Evolutionary conservation across 35 echinoderm and acorn worm species (phyloP).

Genomic region (Eucidaris tribuloides): DNA sequence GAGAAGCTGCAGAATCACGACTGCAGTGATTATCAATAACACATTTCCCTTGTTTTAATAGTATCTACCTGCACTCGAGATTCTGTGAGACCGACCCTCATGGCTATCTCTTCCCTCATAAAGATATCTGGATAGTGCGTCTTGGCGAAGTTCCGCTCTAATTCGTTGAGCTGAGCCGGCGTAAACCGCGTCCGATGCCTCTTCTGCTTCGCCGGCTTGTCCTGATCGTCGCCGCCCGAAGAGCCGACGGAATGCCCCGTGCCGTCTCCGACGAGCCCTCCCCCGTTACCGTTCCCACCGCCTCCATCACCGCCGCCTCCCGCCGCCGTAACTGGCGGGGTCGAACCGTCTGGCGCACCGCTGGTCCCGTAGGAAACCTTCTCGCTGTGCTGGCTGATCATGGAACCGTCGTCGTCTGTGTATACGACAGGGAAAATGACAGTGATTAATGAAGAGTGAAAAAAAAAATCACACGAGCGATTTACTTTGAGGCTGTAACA

Average conservation of each 20-base stretch:
- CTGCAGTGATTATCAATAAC: too few species aligned
- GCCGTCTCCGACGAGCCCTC: conserved; percentile 6
- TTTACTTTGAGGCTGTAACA: too few species aligned
- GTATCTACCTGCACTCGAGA: conserved; percentile 94
- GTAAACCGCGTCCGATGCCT: conserved; percentile 94
- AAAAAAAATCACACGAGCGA: too few species aligned
- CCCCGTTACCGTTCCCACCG: background rate
- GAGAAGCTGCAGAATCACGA: too few species aligned
- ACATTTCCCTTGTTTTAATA: too few species aligned
- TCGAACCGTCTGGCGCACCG: conserved; percentile 18
- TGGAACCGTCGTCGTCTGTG: conserved; percentile 4
- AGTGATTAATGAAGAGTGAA: too few species aligned
- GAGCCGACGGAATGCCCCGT: conserved; percentile 2
- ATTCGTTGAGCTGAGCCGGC: conserved; percentile 96
- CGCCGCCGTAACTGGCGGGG: conserved; percentile 9
- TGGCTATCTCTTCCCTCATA: conserved; percentile 99
- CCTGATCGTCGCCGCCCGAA: background rate
- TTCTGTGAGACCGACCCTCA: conserved; percentile 97
- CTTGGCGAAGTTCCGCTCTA: conserved; percentile 98
- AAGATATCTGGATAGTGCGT: conserved; percentile 99
- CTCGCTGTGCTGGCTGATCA: conserved; percentile 17
- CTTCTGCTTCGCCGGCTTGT: conserved; percentile 78
- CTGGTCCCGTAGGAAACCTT: conserved; percentile 18
- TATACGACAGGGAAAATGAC: too few species aligned
- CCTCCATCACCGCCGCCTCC: background rate